Percentiles rank a stretch among this genome's conserved stretches.
phyloP scores from a whole-genome alignment of 2,888 invertebrate species.

The Eudasyphora cyanicolor region DNA sequence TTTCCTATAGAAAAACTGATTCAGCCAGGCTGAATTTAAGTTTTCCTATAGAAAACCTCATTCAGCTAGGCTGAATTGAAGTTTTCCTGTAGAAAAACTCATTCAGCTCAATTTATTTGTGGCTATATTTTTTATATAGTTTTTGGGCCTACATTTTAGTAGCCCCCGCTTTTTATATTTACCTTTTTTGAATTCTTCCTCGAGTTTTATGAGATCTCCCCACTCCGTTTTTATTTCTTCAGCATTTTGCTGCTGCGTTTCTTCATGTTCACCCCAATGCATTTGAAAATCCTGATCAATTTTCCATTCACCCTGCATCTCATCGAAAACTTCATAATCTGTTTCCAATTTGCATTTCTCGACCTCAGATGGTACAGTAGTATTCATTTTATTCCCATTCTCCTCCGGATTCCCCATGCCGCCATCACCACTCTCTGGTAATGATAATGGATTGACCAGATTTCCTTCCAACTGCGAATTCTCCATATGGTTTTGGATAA shows the following conservation, averaged over 20 bases:
- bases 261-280: neutral
- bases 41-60: too few relatives aligned
- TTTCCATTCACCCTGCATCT: neutral
- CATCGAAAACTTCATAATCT: neutral
- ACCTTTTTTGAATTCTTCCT: neutral
- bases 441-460: too few relatives aligned
- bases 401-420: conserved; percentile 13
- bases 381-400: neutral
- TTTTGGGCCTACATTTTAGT: too few relatives aligned
- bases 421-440: neutral
- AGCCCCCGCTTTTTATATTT: too few relatives aligned
- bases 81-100: too few relatives aligned
- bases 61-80: too few relatives aligned
- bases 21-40: too few relatives aligned
- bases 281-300: too few relatives aligned
- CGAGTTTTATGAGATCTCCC: neutral
- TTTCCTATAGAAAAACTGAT: too few relatives aligned
- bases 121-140: too few relatives aligned
- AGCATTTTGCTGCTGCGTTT: neutral
- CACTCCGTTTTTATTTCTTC: neutral
- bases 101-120: too few relatives aligned
- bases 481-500: neutral
- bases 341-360: neutral
- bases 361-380: neutral
- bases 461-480: neutral